Evolutionary conservation across 1,140 invertebrate species (phyloP).

Genomic region (Philaenus spumarius): DNA sequence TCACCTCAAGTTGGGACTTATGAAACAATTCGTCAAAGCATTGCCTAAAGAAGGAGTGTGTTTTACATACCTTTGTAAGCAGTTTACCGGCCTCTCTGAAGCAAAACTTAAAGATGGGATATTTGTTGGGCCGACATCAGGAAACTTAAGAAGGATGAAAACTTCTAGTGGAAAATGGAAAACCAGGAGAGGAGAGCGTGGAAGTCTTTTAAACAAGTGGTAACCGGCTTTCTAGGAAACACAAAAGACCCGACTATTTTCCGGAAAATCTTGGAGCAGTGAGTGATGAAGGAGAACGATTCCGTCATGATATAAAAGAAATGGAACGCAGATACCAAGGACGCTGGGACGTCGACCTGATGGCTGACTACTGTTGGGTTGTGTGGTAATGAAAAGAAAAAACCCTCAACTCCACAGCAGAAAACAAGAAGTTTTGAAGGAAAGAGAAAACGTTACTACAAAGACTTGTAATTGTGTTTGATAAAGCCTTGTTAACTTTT

Average conservation of each 20-base stretch:
- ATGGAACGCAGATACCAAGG: constrained; percentile 37
- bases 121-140: constrained; percentile 33
- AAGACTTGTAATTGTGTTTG: neutral
- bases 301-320: constrained; percentile 40
- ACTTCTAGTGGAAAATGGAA: constrained; percentile 18
- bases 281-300: constrained; percentile 37
- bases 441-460: too few species aligned
- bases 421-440: constrained; percentile 10
- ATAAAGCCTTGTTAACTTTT: neutral
- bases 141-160: constrained; percentile 25
- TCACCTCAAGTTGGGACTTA: constrained; percentile 38
- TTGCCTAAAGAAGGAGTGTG: constrained; percentile 32
- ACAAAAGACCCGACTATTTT: constrained; percentile 34
- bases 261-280: constrained; percentile 33
- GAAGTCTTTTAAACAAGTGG: constrained; percentile 6
- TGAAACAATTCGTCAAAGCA: too few species aligned
- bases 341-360: constrained; percentile 33
- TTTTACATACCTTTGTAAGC: constrained; percentile 8
- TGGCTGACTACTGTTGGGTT: constrained; percentile 36
- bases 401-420: constrained; percentile 9
- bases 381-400: constrained; percentile 30
- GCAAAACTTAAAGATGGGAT: constrained; percentile 13
- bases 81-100: constrained; percentile 16
- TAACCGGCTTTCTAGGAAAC: constrained; percentile 13
- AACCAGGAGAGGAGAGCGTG: constrained; percentile 1